Evolutionary conservation across 30 jellyfish, hydroid and myxozoan species (phyloP).

Genomic region (Aurelia sp.): DNA sequence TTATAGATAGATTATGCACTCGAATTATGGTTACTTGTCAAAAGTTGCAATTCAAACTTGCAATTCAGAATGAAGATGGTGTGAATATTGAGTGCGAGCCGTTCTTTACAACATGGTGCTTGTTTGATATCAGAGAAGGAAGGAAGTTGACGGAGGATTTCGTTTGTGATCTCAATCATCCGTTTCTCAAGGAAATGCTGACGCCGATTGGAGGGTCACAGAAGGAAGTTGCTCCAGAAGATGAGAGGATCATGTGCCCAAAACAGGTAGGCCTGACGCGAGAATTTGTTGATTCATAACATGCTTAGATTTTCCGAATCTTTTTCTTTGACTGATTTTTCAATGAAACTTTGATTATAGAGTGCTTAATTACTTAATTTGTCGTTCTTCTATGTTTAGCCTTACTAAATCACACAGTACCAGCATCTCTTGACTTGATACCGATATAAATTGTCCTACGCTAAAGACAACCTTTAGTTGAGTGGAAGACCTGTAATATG

Average conservation of each 20-base stretch:
- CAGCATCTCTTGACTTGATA: too few relatives aligned
- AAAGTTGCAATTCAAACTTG: slow-evolving; percentile 70
- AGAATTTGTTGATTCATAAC: too few relatives aligned
- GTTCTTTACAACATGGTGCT: slow-evolving; percentile 81
- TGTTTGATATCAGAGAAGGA: slow-evolving; percentile 84
- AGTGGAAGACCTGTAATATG: too few relatives aligned
- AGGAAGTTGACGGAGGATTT: slow-evolving; percentile 93
- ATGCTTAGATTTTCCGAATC: too few relatives aligned
- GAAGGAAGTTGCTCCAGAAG: slow-evolving; percentile 10
- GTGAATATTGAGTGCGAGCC: slow-evolving; percentile 89
- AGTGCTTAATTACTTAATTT: too few relatives aligned
- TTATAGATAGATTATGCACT: slow-evolving; percentile 48
- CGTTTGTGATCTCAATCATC: slow-evolving; percentile 88
- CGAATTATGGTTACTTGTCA: slow-evolving; percentile 63
- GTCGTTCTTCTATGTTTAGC: too few relatives aligned
- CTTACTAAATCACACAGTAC: too few relatives aligned
- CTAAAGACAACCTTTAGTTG: too few relatives aligned
- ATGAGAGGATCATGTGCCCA: slow-evolving; percentile 48
- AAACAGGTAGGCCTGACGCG: slow-evolving; percentile 46
- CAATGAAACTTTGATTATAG: too few relatives aligned
- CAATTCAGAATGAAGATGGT: slow-evolving; percentile 64
- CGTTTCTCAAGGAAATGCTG: slow-evolving; percentile 64
- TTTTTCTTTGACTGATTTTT: too few relatives aligned
- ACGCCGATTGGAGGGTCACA: slow-evolving; percentile 41
- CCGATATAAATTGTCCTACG: too few relatives aligned